A percentile compares a stretch with the other conserved stretches of the same genome.
These are phyloP conservation scores for Verasper variegatus DNA, from an alignment of 2,113 vertebrate species.

Conservation along the genomic window DNA sequence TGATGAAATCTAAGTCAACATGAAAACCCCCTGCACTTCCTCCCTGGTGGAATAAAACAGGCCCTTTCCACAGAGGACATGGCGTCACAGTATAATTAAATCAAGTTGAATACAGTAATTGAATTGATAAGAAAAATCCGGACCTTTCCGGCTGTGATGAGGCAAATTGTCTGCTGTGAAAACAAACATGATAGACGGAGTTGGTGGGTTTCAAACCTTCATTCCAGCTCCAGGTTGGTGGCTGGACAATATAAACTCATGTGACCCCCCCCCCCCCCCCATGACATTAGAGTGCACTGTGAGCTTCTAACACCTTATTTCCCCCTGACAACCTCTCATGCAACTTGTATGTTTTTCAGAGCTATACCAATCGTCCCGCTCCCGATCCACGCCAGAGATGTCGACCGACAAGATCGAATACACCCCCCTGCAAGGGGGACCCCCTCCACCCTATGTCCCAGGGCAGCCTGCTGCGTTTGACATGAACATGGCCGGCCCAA, in stretches of 20 bases:
- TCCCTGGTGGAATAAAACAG: too few species aligned
- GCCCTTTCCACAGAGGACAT: too few species aligned
- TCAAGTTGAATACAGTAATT: too few species aligned
- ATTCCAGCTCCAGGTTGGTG: too few species aligned
- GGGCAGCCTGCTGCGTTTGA: constrained; percentile 35
- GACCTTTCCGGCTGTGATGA: neutral
- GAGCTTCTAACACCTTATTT: too few species aligned
- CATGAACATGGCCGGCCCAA: constrained; percentile 22
- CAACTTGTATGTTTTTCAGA: neutral
- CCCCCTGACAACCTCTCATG: neutral
- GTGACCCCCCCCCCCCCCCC: too few species aligned
- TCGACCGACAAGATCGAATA: constrained; percentile 57
- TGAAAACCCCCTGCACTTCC: too few species aligned
- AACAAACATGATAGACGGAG: neutral
- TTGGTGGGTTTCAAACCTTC: neutral
- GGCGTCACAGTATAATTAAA: too few species aligned
- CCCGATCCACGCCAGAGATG: constrained; percentile 50
- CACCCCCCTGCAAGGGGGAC: constrained; percentile 16
- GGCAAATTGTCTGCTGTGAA: neutral
- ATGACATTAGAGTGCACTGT: too few species aligned
- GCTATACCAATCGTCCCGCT: neutral
- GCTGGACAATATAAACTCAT: too few species aligned
- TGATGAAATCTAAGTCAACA: too few species aligned
- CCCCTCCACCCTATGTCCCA: neutral
- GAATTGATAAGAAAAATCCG: too few species aligned